phyloP scores from a whole-genome alignment of 1,140 invertebrate species.

The Drosophila hydei region DNA sequence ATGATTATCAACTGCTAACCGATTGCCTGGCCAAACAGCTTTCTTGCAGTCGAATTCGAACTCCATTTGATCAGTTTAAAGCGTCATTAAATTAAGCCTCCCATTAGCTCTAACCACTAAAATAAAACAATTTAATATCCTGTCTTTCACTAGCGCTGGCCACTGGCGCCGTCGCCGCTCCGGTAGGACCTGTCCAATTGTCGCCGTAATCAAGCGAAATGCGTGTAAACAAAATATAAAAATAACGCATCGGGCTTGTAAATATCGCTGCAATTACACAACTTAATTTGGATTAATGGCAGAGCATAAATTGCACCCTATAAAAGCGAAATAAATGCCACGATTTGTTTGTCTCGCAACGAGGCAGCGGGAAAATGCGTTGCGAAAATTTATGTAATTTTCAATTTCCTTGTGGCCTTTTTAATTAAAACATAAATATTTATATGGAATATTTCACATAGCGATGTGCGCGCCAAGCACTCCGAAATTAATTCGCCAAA shows the following conservation, averaged over 20 bases:
- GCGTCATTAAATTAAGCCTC: no score
- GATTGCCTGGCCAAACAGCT: no score
- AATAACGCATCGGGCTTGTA: neutral
- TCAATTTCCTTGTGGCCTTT: slow-evolving; percentile 79
- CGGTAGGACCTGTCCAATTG: neutral
- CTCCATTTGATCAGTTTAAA: no score
- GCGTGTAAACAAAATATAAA: neutral
- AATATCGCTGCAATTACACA: slow-evolving; percentile 45
- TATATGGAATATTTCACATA: slow-evolving; percentile 78
- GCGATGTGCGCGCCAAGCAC: slow-evolving; percentile 19
- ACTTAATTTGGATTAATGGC: slow-evolving; percentile 70
- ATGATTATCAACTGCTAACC: no score
- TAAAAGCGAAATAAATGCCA: slow-evolving; percentile 66
- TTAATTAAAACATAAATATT: slow-evolving; percentile 83
- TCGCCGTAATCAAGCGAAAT: neutral
- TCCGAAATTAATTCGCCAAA: slow-evolving; percentile 77
- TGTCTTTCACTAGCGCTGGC: slow-evolving; percentile 1
- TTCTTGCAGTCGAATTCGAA: no score
- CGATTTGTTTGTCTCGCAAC: slow-evolving; percentile 47
- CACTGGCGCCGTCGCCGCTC: no score
- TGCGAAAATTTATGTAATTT: slow-evolving; percentile 76
- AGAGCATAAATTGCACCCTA: slow-evolving; percentile 70
- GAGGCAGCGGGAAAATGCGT: slow-evolving; percentile 38
- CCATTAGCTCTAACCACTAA: no score
- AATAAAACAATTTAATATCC: no score